A percentile compares a stretch with the other conserved stretches of the same genome.
Evolutionary conservation across 2,797 vertebrate genomes (phyloP).

Genomic region (Enteromius mattozi): DNA sequence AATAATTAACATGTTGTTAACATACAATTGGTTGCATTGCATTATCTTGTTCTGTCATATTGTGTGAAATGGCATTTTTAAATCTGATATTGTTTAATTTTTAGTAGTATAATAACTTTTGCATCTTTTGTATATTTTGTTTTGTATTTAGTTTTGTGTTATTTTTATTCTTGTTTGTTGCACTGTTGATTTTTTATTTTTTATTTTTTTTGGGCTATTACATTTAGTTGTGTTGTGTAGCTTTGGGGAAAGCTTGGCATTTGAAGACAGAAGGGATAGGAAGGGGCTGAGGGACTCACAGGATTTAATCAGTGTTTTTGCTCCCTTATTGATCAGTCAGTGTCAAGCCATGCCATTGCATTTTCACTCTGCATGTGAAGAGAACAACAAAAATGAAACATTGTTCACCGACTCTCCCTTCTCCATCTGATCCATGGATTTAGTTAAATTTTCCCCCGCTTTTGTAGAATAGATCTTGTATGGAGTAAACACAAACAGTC

Average conservation of each 20-base stretch:
- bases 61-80: not conserved
- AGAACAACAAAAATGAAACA: slow-evolving; percentile 35
- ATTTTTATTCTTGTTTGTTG: not conserved
- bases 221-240: not conserved
- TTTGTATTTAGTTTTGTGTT: not conserved
- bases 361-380: slow-evolving; percentile 48
- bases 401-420: not conserved
- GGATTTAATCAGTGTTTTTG: slow-evolving; percentile 57
- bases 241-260: slow-evolving; percentile 39
- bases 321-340: slow-evolving; percentile 59
- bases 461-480: slow-evolving; percentile 12
- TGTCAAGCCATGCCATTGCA: slow-evolving; percentile 46
- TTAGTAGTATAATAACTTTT: not conserved
- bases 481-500: not conserved
- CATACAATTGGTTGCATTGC: not conserved
- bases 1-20: not conserved
- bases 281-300: slow-evolving; percentile 14
- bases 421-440: not conserved
- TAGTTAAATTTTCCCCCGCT: not conserved
- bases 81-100: not conserved
- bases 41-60: not conserved
- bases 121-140: not conserved
- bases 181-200: not conserved
- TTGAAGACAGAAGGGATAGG: slow-evolving; percentile 13
- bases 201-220: not conserved